These are phyloP conservation scores for Phalacrocorax carbo DNA, from an alignment of 2,113 vertebrate genomes.

Conservation along the genomic window DNA sequence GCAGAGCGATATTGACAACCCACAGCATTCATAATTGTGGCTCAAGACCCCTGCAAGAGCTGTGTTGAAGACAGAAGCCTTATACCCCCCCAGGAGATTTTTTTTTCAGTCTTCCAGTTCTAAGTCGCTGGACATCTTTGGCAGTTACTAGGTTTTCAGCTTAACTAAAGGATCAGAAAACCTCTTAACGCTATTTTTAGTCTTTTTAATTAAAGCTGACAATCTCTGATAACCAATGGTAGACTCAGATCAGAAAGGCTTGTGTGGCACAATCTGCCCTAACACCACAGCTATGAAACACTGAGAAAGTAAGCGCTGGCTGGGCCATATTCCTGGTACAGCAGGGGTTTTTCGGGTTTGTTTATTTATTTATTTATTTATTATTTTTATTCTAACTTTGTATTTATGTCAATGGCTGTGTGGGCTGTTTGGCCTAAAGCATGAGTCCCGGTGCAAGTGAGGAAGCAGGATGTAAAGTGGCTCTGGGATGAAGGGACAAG, in stretches of 20 bases:
- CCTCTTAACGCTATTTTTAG: neutral
- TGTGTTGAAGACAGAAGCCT: rapidly evolving
- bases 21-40: neutral
- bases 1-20: neutral
- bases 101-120: neutral
- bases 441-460: neutral
- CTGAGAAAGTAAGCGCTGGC: neutral
- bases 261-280: neutral
- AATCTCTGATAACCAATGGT: neutral
- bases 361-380: no score
- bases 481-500: neutral
- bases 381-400: neutral
- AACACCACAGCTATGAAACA: neutral
- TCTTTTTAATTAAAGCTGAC: neutral
- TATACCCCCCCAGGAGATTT: neutral
- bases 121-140: neutral
- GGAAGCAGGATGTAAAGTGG: neutral
- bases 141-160: neutral
- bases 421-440: neutral
- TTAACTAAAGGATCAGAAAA: neutral
- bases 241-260: neutral
- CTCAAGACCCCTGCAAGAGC: neutral
- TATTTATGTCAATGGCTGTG: neutral
- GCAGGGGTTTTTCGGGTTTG: neutral
- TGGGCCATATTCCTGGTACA: neutral